Conservation (phyloP, 1,140 invertebrate species). For the Drosophila fuyamai region DNA sequence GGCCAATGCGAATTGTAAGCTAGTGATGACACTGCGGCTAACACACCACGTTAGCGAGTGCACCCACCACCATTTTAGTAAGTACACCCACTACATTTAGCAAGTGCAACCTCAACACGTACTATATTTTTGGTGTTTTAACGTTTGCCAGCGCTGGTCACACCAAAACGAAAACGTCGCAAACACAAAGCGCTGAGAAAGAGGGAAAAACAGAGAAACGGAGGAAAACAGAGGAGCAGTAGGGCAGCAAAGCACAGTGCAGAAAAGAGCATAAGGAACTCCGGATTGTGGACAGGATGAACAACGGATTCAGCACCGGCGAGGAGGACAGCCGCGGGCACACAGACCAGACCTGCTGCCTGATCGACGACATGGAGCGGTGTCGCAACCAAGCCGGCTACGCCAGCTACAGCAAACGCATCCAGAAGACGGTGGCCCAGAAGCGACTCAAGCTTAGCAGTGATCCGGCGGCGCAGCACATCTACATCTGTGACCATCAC, state of each 20-base stretch:
- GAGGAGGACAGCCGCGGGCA: conserved; percentile 93
- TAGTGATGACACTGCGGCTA: too few species aligned
- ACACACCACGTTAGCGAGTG: too few species aligned
- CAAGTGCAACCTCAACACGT: too few species aligned
- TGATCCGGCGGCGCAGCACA: conserved; percentile 94
- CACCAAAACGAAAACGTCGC: conserved; percentile 5
- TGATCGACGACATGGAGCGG: conserved; percentile 94
- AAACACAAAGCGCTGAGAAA: conserved; percentile 11
- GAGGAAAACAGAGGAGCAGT: conserved; percentile 9
- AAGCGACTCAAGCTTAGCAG: conserved; percentile 94
- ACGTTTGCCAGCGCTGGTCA: too few species aligned
- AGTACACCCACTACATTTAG: too few species aligned
- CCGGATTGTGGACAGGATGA: conserved; percentile 81
- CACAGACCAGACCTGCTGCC: conserved; percentile 96
- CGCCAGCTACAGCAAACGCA: conserved; percentile 97
- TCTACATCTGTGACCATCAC: conserved; percentile 98
- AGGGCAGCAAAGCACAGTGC: background rate
- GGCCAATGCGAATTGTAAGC: too few species aligned
- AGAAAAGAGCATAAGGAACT: conserved; percentile 9
- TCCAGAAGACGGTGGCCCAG: conserved; percentile 98
- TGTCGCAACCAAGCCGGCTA: conserved; percentile 95
- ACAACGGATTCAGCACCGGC: conserved; percentile 95
- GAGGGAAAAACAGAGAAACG: conserved; percentile 12
- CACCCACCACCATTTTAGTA: too few species aligned
- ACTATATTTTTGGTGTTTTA: too few species aligned